Evolutionary conservation across 2,797 vertebrate genomes (phyloP).

Genomic region (Nasua narica): DNA sequence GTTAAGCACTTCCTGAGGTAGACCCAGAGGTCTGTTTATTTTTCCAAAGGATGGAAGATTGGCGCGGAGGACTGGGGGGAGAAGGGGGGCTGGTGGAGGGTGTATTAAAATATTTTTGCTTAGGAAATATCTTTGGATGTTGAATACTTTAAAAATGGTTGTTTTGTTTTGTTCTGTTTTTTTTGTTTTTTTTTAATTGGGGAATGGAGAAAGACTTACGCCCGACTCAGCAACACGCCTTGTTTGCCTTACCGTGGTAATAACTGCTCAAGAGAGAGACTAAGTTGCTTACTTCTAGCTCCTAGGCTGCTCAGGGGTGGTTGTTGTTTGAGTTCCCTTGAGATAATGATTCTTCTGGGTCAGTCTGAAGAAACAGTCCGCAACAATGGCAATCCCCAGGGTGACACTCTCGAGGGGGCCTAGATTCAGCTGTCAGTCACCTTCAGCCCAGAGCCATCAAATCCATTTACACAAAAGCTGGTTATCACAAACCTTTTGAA

Average conservation of each 20-base stretch:
- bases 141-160: not conserved
- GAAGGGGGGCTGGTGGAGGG: not conserved
- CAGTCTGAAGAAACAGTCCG: conserved; percentile 47
- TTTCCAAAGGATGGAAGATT: conserved; percentile 36
- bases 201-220: conserved; percentile 25
- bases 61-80: not conserved
- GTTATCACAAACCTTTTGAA: conserved; percentile 72
- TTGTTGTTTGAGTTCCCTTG: conserved; percentile 39
- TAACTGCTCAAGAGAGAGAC: conserved; percentile 52
- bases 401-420: conserved; percentile 57
- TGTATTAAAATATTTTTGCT: conserved; percentile 22
- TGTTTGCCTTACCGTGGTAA: conserved; percentile 17
- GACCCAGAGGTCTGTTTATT: conserved; percentile 38
- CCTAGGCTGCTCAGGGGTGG: conserved; percentile 29
- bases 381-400: conserved; percentile 66
- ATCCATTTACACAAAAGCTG: conserved; percentile 73
- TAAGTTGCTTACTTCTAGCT: conserved; percentile 47
- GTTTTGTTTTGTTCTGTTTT: not conserved
- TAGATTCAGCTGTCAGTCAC: conserved; percentile 76
- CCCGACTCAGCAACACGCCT: conserved; percentile 12
- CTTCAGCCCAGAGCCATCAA: conserved; percentile 64
- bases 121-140: conserved; percentile 26
- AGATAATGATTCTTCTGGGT: conserved; percentile 68
- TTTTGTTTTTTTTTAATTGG: not conserved
- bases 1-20: conserved; percentile 39